Evolutionary conservation across 1,140 invertebrate species (phyloP).

Genomic region (Ylistrum balloti): DNA sequence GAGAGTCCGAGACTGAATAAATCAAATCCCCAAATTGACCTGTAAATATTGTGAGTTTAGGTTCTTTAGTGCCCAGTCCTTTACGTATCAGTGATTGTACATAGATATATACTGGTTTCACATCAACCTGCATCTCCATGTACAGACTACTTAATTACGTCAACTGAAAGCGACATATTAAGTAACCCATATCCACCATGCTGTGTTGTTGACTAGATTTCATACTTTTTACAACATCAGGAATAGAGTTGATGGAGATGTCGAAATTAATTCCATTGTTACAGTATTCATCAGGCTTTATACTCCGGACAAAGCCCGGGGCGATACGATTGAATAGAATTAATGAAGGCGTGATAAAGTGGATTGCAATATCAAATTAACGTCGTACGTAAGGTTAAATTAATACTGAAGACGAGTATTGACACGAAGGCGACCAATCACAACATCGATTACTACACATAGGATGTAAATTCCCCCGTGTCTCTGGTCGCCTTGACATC

Average conservation of each 20-base stretch:
- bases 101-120: background rate
- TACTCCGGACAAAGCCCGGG: background rate
- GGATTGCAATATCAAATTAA: background rate
- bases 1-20: no score
- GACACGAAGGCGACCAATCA: background rate
- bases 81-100: background rate
- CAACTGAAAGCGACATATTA: no score
- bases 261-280: background rate
- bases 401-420: conserved; percentile 7
- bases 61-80: background rate
- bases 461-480: background rate
- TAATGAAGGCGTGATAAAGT: background rate
- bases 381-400: background rate
- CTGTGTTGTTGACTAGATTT: background rate
- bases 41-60: no score
- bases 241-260: background rate
- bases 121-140: no score
- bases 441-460: background rate
- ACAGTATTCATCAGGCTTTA: background rate
- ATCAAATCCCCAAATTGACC: no score
- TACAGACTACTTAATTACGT: no score
- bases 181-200: background rate
- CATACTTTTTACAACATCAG: background rate
- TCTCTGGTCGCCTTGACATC: background rate
- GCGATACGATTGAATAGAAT: background rate